Percentiles rank a stretch among this genome's conserved stretches.
Conservation (phyloP, 2,113 vertebrate genomes). For the Chrysochloris asiatica region DNA sequence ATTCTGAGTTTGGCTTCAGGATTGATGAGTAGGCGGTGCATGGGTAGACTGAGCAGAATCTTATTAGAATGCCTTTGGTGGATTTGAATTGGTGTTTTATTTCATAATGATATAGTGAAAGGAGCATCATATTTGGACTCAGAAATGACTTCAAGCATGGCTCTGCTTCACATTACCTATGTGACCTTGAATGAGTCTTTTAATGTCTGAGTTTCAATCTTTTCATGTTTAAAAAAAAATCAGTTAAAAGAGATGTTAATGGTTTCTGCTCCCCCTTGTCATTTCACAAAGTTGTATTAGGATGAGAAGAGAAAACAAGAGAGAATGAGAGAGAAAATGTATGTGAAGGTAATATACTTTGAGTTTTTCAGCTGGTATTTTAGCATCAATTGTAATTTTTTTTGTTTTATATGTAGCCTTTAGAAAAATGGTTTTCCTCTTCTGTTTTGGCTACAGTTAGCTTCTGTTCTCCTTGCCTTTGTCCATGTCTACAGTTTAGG, state of each 20-base stretch:
- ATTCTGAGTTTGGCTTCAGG: slow-evolving; percentile 26
- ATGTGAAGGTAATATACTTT: background rate
- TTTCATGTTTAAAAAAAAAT: background rate
- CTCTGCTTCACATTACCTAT: slow-evolving; percentile 7
- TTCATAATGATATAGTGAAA: slow-evolving; percentile 8
- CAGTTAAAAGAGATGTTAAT: background rate
- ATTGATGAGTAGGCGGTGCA: background rate
- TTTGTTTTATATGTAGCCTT: no score
- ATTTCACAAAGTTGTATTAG: background rate
- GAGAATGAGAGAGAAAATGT: background rate
- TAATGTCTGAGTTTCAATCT: background rate
- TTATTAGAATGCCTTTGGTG: slow-evolving; percentile 10
- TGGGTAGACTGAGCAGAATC: slow-evolving; percentile 38
- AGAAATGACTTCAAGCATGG: slow-evolving; percentile 14
- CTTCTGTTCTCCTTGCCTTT: background rate
- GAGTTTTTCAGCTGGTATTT: background rate
- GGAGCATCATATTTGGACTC: slow-evolving; percentile 12
- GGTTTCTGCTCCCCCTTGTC: background rate
- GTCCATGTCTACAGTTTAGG: background rate
- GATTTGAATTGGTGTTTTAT: slow-evolving; percentile 53
- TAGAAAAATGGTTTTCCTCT: background rate
- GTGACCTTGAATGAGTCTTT: slow-evolving; percentile 7
- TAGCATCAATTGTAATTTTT: slow-evolving; percentile 23
- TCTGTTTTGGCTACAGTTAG: slow-evolving; percentile 20
- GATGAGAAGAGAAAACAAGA: background rate